Base-by-base conservation (phyloP, 2,113 vertebrate species). In the Oenanthe oenanthe region DNA sequence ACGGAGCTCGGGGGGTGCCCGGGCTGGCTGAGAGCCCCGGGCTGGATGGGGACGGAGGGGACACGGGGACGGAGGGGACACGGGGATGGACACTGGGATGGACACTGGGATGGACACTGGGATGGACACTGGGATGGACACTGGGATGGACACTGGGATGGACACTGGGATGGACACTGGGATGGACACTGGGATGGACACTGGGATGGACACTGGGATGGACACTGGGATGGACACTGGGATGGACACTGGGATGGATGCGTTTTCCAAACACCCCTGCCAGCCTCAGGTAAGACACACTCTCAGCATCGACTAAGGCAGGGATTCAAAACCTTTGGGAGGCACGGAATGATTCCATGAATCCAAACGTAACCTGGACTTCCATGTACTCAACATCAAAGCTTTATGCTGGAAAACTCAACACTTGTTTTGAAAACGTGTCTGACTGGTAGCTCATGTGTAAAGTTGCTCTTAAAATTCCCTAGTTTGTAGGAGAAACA, bases 261-360 rank as follows among this genome's bases (percentile, higher is more conserved):
- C 6, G 0, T n/a, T 47, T 48, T 16, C n/a, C 21, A 1, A 38
- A 5, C 2, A 31, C 38, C 56, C 32, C 54, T 2, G 26, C 3
- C 38, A 8, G n/a, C 51, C 54, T 36, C 67, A 5, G 65, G 73
- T 40, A 21, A 71, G 83, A 14, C 3, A 2, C 9, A 0, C 5
- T 12, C 50, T 1, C 9, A 60, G 63, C 19, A 5, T 47, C 60
- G 72, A 43, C 24, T 1, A 76, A 28, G 42, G 36, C 80, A 50
- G 60, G 66, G 60, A 17, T n/a, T 5, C 0, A 42, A 62, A 43
- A 10, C 19, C 10, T 18, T 32, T 5, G 28, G 58, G 72, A 58
- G 92, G 51, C 67, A 25, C 7, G 12, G 85, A n/a, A 25, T 10
- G 77, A 5, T 34, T 8, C 0, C 9, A 0, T 1, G 47, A 22